phyloP scores from a whole-genome alignment of 2,113 vertebrate genomes.

The Rhagologus leucostigma region DNA sequence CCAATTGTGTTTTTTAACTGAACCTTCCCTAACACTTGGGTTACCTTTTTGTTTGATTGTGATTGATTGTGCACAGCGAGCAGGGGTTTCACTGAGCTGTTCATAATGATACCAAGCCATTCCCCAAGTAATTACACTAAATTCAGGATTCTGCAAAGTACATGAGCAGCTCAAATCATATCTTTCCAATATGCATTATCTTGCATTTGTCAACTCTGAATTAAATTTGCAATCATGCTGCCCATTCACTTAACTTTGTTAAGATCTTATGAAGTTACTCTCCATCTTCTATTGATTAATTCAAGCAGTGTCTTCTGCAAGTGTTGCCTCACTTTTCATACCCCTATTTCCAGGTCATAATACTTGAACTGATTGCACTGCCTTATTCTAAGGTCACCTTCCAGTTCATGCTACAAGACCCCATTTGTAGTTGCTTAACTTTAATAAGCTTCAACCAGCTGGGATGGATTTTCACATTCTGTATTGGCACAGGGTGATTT shows the following conservation, averaged over 20 bases:
- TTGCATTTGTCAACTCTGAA: slow-evolving; percentile 19
- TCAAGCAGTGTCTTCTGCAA: not conserved
- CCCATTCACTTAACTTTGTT: slow-evolving; percentile 27
- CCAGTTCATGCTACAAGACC: not conserved
- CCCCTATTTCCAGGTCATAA: not conserved
- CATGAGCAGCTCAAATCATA: not conserved
- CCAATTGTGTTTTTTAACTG: not conserved
- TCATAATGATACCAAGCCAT: not conserved
- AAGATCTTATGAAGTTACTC: slow-evolving; percentile 27
- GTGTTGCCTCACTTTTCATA: not conserved
- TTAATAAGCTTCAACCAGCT: not conserved
- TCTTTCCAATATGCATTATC: not conserved
- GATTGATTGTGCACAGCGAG: not conserved
- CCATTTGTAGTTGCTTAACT: not conserved
- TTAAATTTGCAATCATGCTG: slow-evolving; percentile 37
- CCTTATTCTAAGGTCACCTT: not conserved
- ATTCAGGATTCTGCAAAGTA: slow-evolving; percentile 10
- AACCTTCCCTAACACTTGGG: not conserved
- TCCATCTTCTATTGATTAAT: not conserved
- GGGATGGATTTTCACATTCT: not conserved
- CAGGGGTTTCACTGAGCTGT: not conserved
- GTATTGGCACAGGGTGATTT: not conserved
- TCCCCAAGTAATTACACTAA: not conserved
- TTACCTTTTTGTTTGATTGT: not conserved
- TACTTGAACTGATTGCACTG: not conserved